A percentile compares a stretch with the other conserved stretches of the same genome.
These are phyloP conservation scores for Lycodopsis pacificus DNA, from an alignment of 2,797 vertebrate species.

Conservation along the genomic window DNA sequence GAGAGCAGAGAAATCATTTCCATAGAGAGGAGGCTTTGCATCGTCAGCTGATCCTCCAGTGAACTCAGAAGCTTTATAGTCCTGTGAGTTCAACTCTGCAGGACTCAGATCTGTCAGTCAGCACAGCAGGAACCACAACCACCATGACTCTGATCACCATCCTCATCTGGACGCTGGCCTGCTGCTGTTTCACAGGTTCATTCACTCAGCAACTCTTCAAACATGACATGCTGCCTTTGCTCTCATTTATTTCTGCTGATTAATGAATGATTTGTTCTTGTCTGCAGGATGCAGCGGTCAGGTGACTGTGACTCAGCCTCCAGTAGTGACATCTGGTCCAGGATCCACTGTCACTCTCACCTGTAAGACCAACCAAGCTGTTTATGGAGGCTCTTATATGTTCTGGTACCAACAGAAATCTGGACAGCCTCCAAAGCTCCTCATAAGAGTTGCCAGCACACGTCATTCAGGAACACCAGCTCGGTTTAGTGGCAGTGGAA, in stretches of 20 bases:
- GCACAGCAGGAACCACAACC: too few relatives aligned
- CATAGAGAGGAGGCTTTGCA: too few relatives aligned
- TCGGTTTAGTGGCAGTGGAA: slow-evolving; percentile 57
- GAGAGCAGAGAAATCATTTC: too few relatives aligned
- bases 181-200: too few relatives aligned
- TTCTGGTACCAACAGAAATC: slow-evolving; percentile 52
- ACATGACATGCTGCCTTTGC: too few relatives aligned
- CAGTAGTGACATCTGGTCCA: not conserved
- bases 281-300: slow-evolving; percentile 49
- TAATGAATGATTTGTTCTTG: slow-evolving; percentile 41
- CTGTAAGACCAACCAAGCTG: not conserved
- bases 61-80: too few relatives aligned
- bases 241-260: slow-evolving; percentile 6
- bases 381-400: not conserved
- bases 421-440: slow-evolving; percentile 47
- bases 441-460: fast-evolving
- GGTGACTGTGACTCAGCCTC: slow-evolving; percentile 59
- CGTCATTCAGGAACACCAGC: slow-evolving; percentile 35
- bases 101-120: too few relatives aligned
- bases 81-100: too few relatives aligned
- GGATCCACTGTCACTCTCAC: slow-evolving; percentile 14
- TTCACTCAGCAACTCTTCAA: too few relatives aligned
- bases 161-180: too few relatives aligned
- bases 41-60: too few relatives aligned
- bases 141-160: too few relatives aligned